Evolutionary conservation across 2,113 vertebrate species (phyloP), one percentile per base, ranked within the genome.

Genomic region (Sinocyclocheilus grahami): DNA sequence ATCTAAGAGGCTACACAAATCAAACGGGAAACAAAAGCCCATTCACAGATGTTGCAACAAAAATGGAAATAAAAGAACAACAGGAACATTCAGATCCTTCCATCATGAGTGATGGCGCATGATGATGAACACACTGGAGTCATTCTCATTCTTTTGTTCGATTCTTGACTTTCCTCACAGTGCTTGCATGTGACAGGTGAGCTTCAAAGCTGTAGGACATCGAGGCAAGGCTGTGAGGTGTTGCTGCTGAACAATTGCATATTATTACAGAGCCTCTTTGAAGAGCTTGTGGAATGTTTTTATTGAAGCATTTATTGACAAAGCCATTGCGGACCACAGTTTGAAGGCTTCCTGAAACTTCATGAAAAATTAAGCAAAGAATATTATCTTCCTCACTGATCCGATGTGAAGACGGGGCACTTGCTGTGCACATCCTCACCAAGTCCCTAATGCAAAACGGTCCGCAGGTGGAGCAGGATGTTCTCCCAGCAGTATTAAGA

Each of bases 401-500:
- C 33, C 8, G 4, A 74, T 39, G 71, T 16, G 16, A 33, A 22
- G 51, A 58, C 16, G 0, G 53, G 51, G 3, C 13, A 53, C 51
- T 53, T 53, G 12, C 51, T 53, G 51, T 14, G 51, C 51, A 48
- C 5, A 16, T 78, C 30, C 53, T 22, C 18, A 5, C 16, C 0
- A 12, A 16, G 22, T 63, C 55, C 8, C 6, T 39, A 37, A 58
- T 42, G 30, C 42, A 53, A 84, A 10, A 55, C 4, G 51, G 8
- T 76, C 55, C 48, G 5, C 81, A 78, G 14, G n/a, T n/a, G 62
- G 27, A 71, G 27, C 42, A 1, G 20, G 20, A 33, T 22, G 30
- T 33, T n/a, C 42, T 12, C 30, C 4, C 60, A 86, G 71, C 0
- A 76, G 87, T 62, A 20, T 95, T 95, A 99, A 76, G 98, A 99